Percentiles rank a stretch among this genome's conserved stretches.
phyloP scores from a whole-genome alignment of 2,888 invertebrate species.

The Drosophila fulvimacula region DNA sequence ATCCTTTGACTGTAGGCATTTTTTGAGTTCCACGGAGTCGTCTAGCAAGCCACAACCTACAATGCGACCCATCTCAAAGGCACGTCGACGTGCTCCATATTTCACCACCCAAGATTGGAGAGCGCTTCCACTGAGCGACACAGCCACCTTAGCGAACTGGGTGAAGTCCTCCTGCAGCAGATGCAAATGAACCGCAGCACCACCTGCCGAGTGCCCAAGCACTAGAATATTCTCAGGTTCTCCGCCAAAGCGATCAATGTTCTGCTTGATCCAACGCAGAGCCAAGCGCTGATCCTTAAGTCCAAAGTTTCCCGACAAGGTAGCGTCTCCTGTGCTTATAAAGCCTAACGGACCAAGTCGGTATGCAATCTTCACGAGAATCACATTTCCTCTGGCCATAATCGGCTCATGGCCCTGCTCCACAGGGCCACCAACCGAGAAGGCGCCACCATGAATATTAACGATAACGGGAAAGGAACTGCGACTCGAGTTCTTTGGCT shows the following conservation, averaged over 20 bases:
- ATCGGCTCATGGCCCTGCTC: conserved; percentile 86
- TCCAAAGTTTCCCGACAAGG: conserved; percentile 85
- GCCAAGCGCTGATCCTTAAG: conserved; percentile 61
- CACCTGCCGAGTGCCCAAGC: conserved; percentile 90
- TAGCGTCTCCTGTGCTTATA: conserved; percentile 89
- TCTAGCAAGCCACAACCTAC: conserved; percentile 87
- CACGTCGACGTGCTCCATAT: conserved; percentile 86
- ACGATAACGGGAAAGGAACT: conserved; percentile 87
- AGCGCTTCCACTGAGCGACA: conserved; percentile 89
- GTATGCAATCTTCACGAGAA: conserved; percentile 90
- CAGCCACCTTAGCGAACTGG: conserved; percentile 55
- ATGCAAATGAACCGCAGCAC: conserved; percentile 90
- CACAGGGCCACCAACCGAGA: conserved; percentile 87
- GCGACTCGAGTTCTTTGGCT: conserved; percentile 83
- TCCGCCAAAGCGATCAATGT: conserved; percentile 83
- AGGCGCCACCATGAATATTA: conserved; percentile 89
- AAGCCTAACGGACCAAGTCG: conserved; percentile 90
- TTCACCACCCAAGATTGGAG: conserved; percentile 88
- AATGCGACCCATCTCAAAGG: conserved; percentile 87
- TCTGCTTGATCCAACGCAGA: conserved; percentile 51
- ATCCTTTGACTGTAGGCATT: conserved; percentile 19
- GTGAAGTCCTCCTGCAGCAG: conserved; percentile 86
- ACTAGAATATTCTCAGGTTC: conserved; percentile 88
- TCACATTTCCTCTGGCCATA: conserved; percentile 87
- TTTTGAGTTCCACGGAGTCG: conserved; percentile 86